Conservation (phyloP, 2,113 vertebrate species). For the Cavia porcellus region DNA sequence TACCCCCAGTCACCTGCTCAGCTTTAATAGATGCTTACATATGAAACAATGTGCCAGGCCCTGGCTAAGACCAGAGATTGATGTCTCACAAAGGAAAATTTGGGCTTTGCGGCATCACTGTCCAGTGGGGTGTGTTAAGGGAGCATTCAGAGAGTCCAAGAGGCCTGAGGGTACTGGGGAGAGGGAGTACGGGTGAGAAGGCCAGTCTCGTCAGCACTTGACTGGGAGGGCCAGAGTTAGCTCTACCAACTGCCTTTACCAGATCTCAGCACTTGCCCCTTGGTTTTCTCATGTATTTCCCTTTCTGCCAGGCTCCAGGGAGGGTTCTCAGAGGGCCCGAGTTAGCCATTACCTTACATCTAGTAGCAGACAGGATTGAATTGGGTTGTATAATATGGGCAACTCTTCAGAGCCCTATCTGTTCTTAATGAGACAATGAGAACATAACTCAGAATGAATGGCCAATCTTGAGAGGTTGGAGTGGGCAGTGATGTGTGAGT, state of each 20-base stretch:
- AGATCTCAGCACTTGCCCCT: not conserved
- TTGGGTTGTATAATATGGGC: not conserved
- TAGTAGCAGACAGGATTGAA: not conserved
- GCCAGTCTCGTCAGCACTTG: not conserved
- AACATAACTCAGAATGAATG: not conserved
- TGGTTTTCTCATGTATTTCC: not conserved
- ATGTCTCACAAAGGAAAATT: not conserved
- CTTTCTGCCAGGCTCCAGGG: not conserved
- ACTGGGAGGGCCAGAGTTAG: not conserved
- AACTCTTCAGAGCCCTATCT: not conserved
- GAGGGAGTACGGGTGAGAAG: not conserved
- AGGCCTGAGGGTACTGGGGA: not conserved
- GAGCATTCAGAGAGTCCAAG: not conserved
- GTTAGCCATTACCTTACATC: not conserved
- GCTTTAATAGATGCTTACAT: not conserved
- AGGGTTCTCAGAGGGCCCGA: not conserved
- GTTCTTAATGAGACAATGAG: not conserved
- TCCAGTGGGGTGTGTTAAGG: not conserved
- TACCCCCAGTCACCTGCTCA: not conserved
- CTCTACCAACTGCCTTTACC: slow-evolving; percentile 12
- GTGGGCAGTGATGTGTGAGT: not conserved
- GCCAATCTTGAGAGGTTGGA: not conserved
- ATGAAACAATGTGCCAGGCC: not conserved
- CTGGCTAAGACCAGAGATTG: not conserved
- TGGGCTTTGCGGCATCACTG: not conserved